phyloP scores from a whole-genome alignment of 37 sponge, comb jelly and placozoan species.

The Dysidea cf. avara region DNA sequence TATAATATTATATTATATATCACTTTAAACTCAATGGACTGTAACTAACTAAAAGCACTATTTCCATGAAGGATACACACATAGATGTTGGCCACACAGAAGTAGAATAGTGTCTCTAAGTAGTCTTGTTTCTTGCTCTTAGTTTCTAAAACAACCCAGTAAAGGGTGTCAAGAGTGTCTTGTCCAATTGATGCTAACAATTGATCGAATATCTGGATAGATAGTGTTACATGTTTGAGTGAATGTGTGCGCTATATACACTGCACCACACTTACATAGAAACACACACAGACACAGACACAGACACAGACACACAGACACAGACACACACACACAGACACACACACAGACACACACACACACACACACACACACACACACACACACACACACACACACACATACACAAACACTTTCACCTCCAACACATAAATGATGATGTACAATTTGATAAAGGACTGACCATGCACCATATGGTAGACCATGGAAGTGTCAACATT shows the following conservation, averaged over 20 bases:
- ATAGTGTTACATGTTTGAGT: not conserved
- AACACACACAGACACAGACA: too few relatives aligned
- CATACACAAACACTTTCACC: conserved; percentile 29
- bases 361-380: too few relatives aligned
- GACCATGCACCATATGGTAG: conserved; percentile 92
- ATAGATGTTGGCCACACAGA: conserved; percentile 19
- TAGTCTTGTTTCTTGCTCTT: conserved; percentile 17
- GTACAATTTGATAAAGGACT: conserved; percentile 92
- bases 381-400: too few relatives aligned
- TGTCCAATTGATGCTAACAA: conserved; percentile 78
- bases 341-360: too few relatives aligned
- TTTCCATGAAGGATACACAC: conserved; percentile 26
- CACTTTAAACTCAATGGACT: not conserved
- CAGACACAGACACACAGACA: too few relatives aligned
- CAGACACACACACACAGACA: too few relatives aligned
- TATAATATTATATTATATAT: too few relatives aligned
- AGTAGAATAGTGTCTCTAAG: not conserved
- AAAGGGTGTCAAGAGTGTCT: conserved; percentile 85
- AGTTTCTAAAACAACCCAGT: conserved; percentile 50
- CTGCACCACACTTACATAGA: too few relatives aligned
- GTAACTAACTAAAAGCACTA: not conserved
- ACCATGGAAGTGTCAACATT: conserved; percentile 87
- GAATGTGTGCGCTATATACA: too few relatives aligned
- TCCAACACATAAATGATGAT: conserved; percentile 97
- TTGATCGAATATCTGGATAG: conserved; percentile 65